Evolutionary conservation across 2,113 vertebrate genomes (phyloP).

Genomic region (Larimichthys polyactis): DNA sequence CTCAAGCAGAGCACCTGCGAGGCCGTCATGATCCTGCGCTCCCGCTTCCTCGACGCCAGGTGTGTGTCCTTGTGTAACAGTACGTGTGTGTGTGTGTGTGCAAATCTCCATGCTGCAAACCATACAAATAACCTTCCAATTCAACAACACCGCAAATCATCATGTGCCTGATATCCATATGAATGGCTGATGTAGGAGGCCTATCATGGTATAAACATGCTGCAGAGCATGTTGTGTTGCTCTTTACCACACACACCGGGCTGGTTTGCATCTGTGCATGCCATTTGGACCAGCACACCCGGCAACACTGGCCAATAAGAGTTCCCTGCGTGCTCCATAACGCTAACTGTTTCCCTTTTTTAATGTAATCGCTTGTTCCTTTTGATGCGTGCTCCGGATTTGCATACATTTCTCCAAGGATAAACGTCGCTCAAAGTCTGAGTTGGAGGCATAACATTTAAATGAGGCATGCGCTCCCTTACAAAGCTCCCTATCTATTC

Average conservation of each 20-base stretch:
- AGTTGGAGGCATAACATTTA: slow-evolving; percentile 85
- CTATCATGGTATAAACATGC: slow-evolving; percentile 49
- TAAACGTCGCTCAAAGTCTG: slow-evolving; percentile 81
- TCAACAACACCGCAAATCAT: slow-evolving; percentile 43
- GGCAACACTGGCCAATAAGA: slow-evolving; percentile 54
- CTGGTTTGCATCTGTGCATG: slow-evolving; percentile 44
- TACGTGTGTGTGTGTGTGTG: neutral
- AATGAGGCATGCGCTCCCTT: slow-evolving; percentile 80
- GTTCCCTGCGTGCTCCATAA: slow-evolving; percentile 44
- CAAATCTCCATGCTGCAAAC: neutral
- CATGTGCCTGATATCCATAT: slow-evolving; percentile 58
- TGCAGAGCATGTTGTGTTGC: slow-evolving; percentile 48
- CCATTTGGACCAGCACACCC: slow-evolving; percentile 59
- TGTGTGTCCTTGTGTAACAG: slow-evolving; percentile 72
- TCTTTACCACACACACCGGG: slow-evolving; percentile 34
- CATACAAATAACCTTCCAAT: slow-evolving; percentile 21
- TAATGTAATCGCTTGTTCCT: slow-evolving; percentile 84
- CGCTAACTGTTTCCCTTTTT: slow-evolving; percentile 73
- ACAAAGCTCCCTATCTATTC: slow-evolving; percentile 80
- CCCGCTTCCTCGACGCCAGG: slow-evolving; percentile 97
- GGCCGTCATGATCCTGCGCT: slow-evolving; percentile 98
- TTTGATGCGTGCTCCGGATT: slow-evolving; percentile 82
- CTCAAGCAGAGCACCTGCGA: slow-evolving; percentile 99
- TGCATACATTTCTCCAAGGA: slow-evolving; percentile 85
- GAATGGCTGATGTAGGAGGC: slow-evolving; percentile 65